Evolutionary conservation across 2,888 invertebrate genomes (phyloP).

Genomic region (Phytoseiulus persimilis): DNA sequence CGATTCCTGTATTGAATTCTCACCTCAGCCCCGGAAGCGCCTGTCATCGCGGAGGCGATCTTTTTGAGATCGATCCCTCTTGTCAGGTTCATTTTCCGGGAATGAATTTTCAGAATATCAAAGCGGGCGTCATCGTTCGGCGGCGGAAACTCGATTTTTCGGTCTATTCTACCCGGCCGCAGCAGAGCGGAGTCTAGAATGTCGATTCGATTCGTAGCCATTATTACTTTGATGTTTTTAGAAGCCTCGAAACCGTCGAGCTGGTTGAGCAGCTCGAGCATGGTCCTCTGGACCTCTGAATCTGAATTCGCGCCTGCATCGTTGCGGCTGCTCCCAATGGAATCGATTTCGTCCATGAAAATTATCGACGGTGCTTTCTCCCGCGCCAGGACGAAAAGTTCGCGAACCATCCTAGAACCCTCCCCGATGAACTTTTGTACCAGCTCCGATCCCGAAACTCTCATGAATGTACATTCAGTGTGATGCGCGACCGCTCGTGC

Average conservation of each 20-base stretch:
- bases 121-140: conserved; percentile 48
- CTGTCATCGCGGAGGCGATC: conserved; percentile 55
- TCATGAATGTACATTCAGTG: conserved; percentile 34
- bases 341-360: conserved; percentile 40
- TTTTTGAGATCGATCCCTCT: conserved; percentile 55
- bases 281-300: conserved; percentile 40
- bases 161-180: conserved; percentile 40
- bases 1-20: neutral
- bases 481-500: conserved; percentile 38
- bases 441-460: conserved; percentile 37
- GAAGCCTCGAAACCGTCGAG: conserved; percentile 40
- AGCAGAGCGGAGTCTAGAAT: conserved; percentile 39
- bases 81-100: conserved; percentile 56
- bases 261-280: conserved; percentile 41
- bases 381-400: conserved; percentile 34
- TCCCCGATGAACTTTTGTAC: conserved; percentile 41
- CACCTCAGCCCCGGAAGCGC: conserved; percentile 56
- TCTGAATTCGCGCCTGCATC: neutral
- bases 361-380: conserved; percentile 39
- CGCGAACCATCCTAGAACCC: conserved; percentile 38
- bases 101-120: conserved; percentile 56
- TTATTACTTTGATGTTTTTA: conserved; percentile 39
- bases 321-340: conserved; percentile 37
- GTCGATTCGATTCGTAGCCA: conserved; percentile 42
- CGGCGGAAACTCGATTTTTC: conserved; percentile 40